phyloP scores from a whole-genome alignment of 2,113 vertebrate species.

The Gambusia holbrooki region DNA sequence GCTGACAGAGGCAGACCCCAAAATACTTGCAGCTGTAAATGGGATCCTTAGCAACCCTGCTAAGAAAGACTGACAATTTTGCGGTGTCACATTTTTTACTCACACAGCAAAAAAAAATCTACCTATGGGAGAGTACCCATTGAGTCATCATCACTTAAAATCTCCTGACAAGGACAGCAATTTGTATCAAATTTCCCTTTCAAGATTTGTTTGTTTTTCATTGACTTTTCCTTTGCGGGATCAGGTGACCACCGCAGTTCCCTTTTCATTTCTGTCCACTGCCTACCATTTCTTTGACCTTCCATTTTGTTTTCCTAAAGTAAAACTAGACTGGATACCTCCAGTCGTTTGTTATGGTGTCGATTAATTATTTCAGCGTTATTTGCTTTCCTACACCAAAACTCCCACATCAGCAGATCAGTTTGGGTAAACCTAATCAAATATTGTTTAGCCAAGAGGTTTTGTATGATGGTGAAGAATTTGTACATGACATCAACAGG shows the following conservation, averaged over 20 bases:
- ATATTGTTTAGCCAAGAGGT: not conserved
- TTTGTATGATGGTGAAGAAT: not conserved
- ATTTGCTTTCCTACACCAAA: not conserved
- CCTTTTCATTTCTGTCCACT: not conserved
- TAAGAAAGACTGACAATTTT: too few relatives aligned
- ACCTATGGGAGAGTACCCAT: too few relatives aligned
- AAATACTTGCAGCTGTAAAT: too few relatives aligned
- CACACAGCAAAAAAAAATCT: too few relatives aligned
- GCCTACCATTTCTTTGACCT: too few relatives aligned
- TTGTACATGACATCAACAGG: not conserved
- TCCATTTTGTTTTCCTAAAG: not conserved
- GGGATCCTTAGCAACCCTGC: too few relatives aligned
- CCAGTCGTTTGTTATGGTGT: not conserved
- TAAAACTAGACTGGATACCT: not conserved
- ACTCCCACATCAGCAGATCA: not conserved
- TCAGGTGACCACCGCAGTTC: not conserved
- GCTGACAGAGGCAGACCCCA: too few relatives aligned
- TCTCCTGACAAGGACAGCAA: too few relatives aligned
- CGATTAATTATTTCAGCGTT: not conserved
- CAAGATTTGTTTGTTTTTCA: not conserved
- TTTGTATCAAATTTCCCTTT: not conserved
- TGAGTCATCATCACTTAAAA: too few relatives aligned
- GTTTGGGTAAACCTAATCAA: conserved; percentile 6
- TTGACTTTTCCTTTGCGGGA: not conserved
- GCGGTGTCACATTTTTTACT: too few relatives aligned